These are phyloP conservation scores for Spatulosminthurus flaviceps DNA, from an alignment of 2,888 invertebrate genomes.

Conservation along the genomic window DNA sequence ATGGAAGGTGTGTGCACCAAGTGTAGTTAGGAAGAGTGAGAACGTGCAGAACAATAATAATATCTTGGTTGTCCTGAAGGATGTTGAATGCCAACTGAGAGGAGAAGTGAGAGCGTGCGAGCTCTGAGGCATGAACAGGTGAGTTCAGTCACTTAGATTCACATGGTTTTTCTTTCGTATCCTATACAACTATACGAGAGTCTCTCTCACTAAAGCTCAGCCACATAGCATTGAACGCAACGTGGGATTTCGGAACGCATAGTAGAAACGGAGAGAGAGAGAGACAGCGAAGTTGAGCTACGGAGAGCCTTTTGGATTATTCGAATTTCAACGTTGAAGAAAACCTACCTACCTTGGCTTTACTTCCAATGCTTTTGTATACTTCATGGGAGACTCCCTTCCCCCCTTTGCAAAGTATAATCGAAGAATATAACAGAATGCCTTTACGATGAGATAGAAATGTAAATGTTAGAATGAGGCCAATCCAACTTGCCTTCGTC, in stretches of 20 bases:
- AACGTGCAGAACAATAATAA: background rate
- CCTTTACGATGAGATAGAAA: background rate
- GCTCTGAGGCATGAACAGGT: conserved; percentile 28
- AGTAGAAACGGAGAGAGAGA: background rate
- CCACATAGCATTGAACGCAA: background rate
- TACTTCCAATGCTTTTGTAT: background rate
- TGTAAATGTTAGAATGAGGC: conserved; percentile 21
- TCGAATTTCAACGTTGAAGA: background rate
- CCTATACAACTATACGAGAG: background rate
- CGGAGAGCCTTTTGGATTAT: background rate
- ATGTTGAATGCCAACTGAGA: conserved; percentile 30
- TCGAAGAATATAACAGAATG: background rate
- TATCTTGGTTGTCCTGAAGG: conserved; percentile 22
- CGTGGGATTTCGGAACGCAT: conserved; percentile 8
- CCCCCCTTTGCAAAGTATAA: background rate
- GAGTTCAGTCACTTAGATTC: conserved; percentile 18
- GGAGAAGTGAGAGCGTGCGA: conserved; percentile 30
- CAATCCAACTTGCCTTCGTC: conserved; percentile 27
- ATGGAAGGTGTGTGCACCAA: background rate
- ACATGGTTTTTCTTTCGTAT: background rate
- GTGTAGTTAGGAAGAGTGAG: background rate
- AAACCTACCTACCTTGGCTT: conserved; percentile 25
- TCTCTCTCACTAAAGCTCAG: background rate
- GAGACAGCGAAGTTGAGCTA: background rate
- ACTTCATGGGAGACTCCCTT: conserved; percentile 5